Evolutionary conservation across 2,888 invertebrate genomes (phyloP).

Genomic region (Podotricha telesiphe): DNA sequence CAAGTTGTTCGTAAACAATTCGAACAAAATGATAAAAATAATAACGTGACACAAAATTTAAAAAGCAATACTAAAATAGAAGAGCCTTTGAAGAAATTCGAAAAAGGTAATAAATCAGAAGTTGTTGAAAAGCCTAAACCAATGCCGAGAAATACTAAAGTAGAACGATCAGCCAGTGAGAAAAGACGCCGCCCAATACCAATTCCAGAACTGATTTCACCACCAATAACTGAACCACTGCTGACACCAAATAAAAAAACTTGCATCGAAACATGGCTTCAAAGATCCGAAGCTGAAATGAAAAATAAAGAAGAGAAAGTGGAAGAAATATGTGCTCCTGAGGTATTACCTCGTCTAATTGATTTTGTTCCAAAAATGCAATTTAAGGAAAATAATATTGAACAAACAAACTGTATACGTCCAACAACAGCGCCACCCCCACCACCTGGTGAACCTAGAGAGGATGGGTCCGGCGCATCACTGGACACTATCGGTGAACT

Average conservation of each 20-base stretch:
- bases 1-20: slow-evolving; percentile 50
- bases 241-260: slow-evolving; percentile 77
- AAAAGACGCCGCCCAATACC: slow-evolving; percentile 67
- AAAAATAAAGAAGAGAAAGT: slow-evolving; percentile 71
- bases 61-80: slow-evolving; percentile 52
- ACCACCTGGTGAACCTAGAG: slow-evolving; percentile 71
- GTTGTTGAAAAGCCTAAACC: slow-evolving; percentile 80
- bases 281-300: slow-evolving; percentile 79
- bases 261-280: slow-evolving; percentile 78
- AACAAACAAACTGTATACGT: slow-evolving; percentile 57
- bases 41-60: slow-evolving; percentile 60
- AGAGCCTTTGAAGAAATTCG: slow-evolving; percentile 50
- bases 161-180: slow-evolving; percentile 70
- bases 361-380: slow-evolving; percentile 88
- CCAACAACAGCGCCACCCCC: slow-evolving; percentile 74
- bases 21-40: slow-evolving; percentile 72
- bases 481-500: slow-evolving; percentile 89
- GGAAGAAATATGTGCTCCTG: slow-evolving; percentile 68
- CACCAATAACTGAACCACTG: slow-evolving; percentile 65
- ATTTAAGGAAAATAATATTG: slow-evolving; percentile 66
- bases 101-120: slow-evolving; percentile 48
- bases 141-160: slow-evolving; percentile 80
- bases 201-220: slow-evolving; percentile 61
- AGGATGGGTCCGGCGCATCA: slow-evolving; percentile 84
- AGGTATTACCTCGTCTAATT: slow-evolving; percentile 86